Evolutionary conservation across 1,140 invertebrate genomes (phyloP), one percentile per base, ranked within the genome.

Genomic region (Drosophila arawakana): DNA sequence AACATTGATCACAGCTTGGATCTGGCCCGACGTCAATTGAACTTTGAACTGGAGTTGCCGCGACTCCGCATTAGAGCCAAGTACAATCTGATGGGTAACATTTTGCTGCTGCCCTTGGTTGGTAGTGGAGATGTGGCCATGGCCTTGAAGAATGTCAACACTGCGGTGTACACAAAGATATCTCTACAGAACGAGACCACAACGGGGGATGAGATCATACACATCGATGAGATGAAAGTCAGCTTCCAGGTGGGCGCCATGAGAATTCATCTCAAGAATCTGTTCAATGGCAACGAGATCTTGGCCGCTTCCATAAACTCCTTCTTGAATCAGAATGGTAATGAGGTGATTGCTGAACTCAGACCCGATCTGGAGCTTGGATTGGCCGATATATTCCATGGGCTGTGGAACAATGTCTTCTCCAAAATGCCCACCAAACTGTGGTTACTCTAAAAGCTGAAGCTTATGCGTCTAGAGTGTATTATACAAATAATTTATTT

Each of bases 261-360:
- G 92, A 92, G 93, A 21, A 93, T 94, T n/a, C 92, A 94, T 49
- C 84, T 95, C 2, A 92, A 92, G 43, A 94, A 94, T 81, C 90
- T 94, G 0, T 94, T 94, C 72, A 94, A 94, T 62, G 94, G 94
- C 21, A 94, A 94, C 73, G 93, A 93, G 73, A 93, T 94, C 58
- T 78, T 94, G 58, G 93, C 84, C 3, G 78, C 91, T 7, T 92
- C 92, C 1, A 92, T 92, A 8, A 91, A 92, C 49, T 67, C 79
- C 72, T 97, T 97, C 89, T 93, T 97, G 10, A 97, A 97, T 93
- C 96, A 96, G 83, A 97, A 97, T 80, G 95, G 96, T 0, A 95
- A 96, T 25, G 96, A 97, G 86, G 96, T 97, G 44, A 96, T 97
- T 49, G 94, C 95, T 18, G 96, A 97, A 92, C 96, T 97, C 95